Evolutionary conservation across 2,888 invertebrate species (phyloP).

Genomic region (Gryllus longicercus): DNA sequence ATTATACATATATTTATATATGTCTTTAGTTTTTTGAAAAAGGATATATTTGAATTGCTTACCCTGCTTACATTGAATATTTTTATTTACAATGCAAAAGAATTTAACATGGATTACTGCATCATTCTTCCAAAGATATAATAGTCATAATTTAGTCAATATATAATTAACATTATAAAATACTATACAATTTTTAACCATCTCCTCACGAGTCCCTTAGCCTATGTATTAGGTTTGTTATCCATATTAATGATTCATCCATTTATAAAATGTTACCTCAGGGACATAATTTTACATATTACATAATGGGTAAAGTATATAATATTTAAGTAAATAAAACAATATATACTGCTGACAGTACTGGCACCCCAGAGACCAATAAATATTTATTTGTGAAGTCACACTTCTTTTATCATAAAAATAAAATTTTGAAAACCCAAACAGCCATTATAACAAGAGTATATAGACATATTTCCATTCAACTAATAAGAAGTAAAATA

Average conservation of each 20-base stretch:
- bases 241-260: slow-evolving; percentile 61
- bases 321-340: slow-evolving; percentile 1
- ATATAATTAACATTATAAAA: slow-evolving; percentile 36
- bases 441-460: neutral
- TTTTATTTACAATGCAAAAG: slow-evolving; percentile 20
- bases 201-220: neutral
- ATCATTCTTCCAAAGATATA: neutral
- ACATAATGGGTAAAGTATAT: neutral
- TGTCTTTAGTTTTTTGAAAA: neutral
- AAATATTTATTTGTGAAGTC: neutral
- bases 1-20: neutral
- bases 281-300: neutral
- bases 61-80: slow-evolving; percentile 21
- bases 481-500: neutral
- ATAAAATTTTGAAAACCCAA: neutral
- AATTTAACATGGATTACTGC: slow-evolving; percentile 2
- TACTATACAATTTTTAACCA: slow-evolving; percentile 44
- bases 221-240: slow-evolving; percentile 57
- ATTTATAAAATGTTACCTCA: slow-evolving; percentile 22
- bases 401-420: neutral
- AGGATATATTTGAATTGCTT: neutral
- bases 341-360: slow-evolving; percentile 5
- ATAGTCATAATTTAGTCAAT: slow-evolving; percentile 12
- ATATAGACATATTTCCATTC: neutral
- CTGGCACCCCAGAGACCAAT: neutral